Evolutionary conservation across 2,797 vertebrate genomes (phyloP), one percentile per base, ranked within the genome.

Genomic region (Pseudomugil tenellus): DNA sequence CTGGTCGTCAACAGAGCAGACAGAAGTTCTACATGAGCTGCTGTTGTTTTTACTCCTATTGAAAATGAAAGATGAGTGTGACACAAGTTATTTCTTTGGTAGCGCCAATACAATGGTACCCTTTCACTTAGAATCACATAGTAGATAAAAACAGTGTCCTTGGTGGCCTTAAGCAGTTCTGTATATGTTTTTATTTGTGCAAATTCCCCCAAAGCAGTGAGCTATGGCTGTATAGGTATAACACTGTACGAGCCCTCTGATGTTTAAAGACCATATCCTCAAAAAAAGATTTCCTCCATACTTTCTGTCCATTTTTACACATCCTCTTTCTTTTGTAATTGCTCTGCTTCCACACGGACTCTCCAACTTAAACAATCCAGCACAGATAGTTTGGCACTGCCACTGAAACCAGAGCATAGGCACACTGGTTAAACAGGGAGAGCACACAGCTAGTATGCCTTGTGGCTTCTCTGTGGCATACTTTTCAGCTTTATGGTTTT

Each of bases 281-380:
- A 48, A 63, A 85, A 65, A 72, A 54, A 48, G 61, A 58, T 19
- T 34, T 57, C 63, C 76, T 72, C 73, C 69, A 66, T 76, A 63
- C 76, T 67, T 55, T 74, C 59, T 71, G 58, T 67, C 41, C 39
- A 29, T 74, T 84, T 88, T 86, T 78, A 83, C 83, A 87, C 80
- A 84, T 89, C 88, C 86, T 68, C 67, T 84, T 88, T 79, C 80
- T 83, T 68, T 76, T 65, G 55, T 79, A 81, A 63, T 65, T 31
- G 34, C 54, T 64, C 79, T 71, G 75, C 71, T 70, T 83, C 61
- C 59, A 41, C 57, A 16, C 53, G 1, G 37, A 61, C 70, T 74
- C 73, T 86, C 84, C 84, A 90, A 87, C 67, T 76, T 72, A 84
- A 87, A 87, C 88, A 88, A 84, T 79, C 77, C 81, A 32, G 81